Conservation (phyloP, 2,888 invertebrate genomes). For the Apamea monoglypha region DNA sequence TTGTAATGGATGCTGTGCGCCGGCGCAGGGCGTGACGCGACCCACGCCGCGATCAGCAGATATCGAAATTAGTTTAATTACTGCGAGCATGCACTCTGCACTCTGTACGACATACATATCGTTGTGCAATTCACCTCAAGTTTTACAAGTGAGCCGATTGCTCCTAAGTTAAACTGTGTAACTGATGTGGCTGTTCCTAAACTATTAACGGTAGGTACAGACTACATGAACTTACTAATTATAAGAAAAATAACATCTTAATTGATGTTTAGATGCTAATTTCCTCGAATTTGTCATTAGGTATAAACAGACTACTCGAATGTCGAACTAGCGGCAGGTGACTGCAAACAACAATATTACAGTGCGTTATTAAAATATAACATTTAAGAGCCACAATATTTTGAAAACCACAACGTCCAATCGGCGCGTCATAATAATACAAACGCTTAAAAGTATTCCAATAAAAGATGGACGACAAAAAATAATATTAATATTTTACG, state of each 20-base stretch:
- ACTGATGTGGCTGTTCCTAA: neutral
- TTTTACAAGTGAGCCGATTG: neutral
- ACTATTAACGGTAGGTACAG: neutral
- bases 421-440: conserved; percentile 56
- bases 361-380: conserved; percentile 28
- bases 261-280: conserved; percentile 26
- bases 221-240: neutral
- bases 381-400: conserved; percentile 24
- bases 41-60: conserved; percentile 48
- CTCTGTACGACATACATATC: neutral
- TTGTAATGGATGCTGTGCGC: conserved; percentile 38
- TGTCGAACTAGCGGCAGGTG: conserved; percentile 39
- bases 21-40: conserved; percentile 37
- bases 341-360: neutral
- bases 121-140: conserved; percentile 13
- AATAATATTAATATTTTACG: conserved; percentile 70
- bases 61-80: conserved; percentile 57
- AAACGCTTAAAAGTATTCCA: conserved; percentile 60
- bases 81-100: conserved; percentile 26
- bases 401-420: conserved; percentile 50
- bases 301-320: conserved; percentile 2
- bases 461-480: conserved; percentile 69
- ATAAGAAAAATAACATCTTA: conserved; percentile 1
- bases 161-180: neutral
- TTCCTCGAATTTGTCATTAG: conserved; percentile 6